These are phyloP conservation scores for Trichogramma dendrolimi DNA, from an alignment of 2,888 invertebrate species.

Conservation along the genomic window DNA sequence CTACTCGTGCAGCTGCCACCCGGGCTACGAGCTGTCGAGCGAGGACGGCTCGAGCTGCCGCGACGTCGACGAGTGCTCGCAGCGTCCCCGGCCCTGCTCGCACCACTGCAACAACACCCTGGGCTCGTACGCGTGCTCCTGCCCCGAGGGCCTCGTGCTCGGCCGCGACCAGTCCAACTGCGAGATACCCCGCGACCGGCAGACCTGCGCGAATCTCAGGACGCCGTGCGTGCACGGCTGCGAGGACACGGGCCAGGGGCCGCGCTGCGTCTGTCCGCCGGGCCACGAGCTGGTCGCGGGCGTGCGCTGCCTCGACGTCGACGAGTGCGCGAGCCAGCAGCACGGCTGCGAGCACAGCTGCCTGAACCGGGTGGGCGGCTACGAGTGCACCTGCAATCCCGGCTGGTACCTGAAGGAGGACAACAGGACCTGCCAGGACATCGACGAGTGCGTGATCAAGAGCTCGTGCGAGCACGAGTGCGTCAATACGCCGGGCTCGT, in stretches of 20 bases:
- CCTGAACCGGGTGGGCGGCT: constrained; percentile 53
- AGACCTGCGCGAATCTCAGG: constrained; percentile 34
- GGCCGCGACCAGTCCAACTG: constrained; percentile 38
- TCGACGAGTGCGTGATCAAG: constrained; percentile 38
- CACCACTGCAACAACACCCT: constrained; percentile 41
- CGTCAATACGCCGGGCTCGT: constrained; percentile 39
- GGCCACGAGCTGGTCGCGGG: constrained; percentile 53
- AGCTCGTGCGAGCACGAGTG: constrained; percentile 34
- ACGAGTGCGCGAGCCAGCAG: constrained; percentile 54
- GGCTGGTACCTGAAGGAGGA: constrained; percentile 35
- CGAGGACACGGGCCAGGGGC: constrained; percentile 38
- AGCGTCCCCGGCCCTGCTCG: constrained; percentile 35
- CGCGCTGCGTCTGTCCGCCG: constrained; percentile 56
- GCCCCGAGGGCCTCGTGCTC: constrained; percentile 49
- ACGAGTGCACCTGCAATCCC: constrained; percentile 48
- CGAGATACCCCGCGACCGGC: constrained; percentile 32
- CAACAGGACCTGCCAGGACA: constrained; percentile 32
- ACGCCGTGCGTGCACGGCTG: constrained; percentile 41
- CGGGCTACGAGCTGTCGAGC: constrained; percentile 48
- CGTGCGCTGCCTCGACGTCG: constrained; percentile 52
- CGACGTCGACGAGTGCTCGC: constrained; percentile 47
- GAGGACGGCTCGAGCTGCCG: constrained; percentile 41
- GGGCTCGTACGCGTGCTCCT: constrained; percentile 51
- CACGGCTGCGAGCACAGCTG: constrained; percentile 55
- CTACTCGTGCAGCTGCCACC: constrained; percentile 59